Base-by-base conservation (phyloP, 1,140 invertebrate genomes). In the Bombus soroeensis region DNA sequence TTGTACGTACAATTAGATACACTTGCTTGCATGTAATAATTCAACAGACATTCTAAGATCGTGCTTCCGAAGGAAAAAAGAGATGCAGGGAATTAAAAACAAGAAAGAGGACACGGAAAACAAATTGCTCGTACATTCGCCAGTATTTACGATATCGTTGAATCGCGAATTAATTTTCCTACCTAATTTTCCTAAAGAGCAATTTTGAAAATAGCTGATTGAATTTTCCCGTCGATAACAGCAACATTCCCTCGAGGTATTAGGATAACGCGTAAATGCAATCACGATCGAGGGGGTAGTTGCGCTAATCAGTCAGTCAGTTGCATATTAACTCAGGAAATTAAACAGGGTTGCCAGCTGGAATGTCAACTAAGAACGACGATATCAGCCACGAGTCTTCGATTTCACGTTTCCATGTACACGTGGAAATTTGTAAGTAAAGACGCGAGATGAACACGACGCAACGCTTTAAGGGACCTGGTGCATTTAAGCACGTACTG, bases 271-370 rank as follows among this genome's bases (percentile, higher is more conserved):
- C 18, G 6, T 78, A 78, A 84, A 74, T 64, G 88, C 86, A 86
- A 88, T 90, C 83, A 85, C 86, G 86, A 89, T 86, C 66, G 76
- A 37, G 12, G 39, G 74, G 73, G 64, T 86, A 84, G 72, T 86
- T n/a, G 64, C 32, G 41, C 74, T 57, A 88, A 72, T 83, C 84
- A 22, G 47, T 53, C 18, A 53, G 47, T 53, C 47, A 8, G 47
- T 53, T 53, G 47, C 47, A 6, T 53, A 83, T 92, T 92, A 91
- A 91, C 85, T 83, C 85, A 90, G 91, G 88, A 92, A 92, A 92
- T 92, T 92, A 92, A 92, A 92, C 87, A 81, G 53, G 68, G 22
- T 88, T 88, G 74, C 64, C 76, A 76, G 47, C 83, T 53, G 80
- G 66, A 86, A 90, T 62, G 59, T 47, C 75, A 53, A 79, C 79